Evolutionary conservation across 2,113 vertebrate species (phyloP).

Genomic region (Datnioides undecimradiatus): DNA sequence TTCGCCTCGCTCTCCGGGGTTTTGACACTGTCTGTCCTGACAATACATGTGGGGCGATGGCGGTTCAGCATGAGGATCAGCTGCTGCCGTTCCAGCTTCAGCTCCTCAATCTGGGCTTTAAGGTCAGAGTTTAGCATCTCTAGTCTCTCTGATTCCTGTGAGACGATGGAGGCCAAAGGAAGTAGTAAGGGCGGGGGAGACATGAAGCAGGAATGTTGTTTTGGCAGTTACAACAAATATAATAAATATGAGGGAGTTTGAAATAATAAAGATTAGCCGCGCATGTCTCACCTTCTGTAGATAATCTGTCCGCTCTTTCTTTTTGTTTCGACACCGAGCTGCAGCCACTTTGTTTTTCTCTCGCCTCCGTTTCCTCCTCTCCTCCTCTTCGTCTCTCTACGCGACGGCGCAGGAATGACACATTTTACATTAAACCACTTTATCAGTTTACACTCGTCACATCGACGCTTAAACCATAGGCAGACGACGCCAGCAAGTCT

Average conservation of each 20-base stretch:
- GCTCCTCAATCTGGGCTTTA: slow-evolving; percentile 96
- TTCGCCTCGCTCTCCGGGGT: slow-evolving; percentile 91
- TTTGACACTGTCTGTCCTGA: slow-evolving; percentile 93
- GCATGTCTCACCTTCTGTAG: slow-evolving; percentile 89
- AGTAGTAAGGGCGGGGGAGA: background rate
- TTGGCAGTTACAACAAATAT: background rate
- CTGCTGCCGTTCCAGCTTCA: slow-evolving; percentile 95
- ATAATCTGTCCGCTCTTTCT: slow-evolving; percentile 97
- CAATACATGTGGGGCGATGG: slow-evolving; percentile 96
- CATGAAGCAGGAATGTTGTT: background rate
- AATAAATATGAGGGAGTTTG: background rate
- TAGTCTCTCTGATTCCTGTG: slow-evolving; percentile 93
- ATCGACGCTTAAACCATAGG: too few species aligned
- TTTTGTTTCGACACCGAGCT: slow-evolving; percentile 97
- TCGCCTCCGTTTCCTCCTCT: slow-evolving; percentile 93
- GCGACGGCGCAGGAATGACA: slow-evolving; percentile 14
- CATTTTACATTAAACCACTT: too few species aligned
- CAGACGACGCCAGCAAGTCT: too few species aligned
- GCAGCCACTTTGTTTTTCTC: slow-evolving; percentile 99
- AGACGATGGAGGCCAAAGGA: background rate
- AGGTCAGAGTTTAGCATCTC: slow-evolving; percentile 96
- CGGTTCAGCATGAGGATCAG: slow-evolving; percentile 95
- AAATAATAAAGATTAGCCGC: background rate
- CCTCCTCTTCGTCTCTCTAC: slow-evolving; percentile 94
- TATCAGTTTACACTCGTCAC: too few species aligned